phyloP scores from a whole-genome alignment of 2,888 invertebrate species.

The Drepana falcataria region DNA sequence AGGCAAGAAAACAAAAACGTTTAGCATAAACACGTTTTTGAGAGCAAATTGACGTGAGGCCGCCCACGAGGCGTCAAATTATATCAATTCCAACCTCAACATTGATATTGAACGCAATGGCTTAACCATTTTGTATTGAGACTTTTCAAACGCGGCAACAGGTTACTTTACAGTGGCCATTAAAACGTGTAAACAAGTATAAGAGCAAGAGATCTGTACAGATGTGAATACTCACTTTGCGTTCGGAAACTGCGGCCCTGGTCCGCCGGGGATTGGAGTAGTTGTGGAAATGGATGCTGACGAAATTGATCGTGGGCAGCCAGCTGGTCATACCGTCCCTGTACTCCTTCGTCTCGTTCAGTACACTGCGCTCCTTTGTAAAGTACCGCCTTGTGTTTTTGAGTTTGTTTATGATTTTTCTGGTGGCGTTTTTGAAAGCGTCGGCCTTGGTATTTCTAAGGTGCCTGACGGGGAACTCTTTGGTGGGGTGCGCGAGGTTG shows the following conservation, averaged over 20 bases:
- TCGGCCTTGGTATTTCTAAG: slow-evolving; percentile 42
- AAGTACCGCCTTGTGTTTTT: slow-evolving; percentile 57
- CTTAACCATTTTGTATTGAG: neutral
- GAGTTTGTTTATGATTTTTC: slow-evolving; percentile 56
- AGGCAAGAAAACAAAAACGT: neutral
- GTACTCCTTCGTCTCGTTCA: slow-evolving; percentile 55
- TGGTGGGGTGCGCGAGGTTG: slow-evolving; percentile 38
- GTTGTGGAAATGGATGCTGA: slow-evolving; percentile 58
- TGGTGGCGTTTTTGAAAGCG: slow-evolving; percentile 50
- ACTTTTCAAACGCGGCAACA: slow-evolving; percentile 1
- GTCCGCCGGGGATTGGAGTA: slow-evolving; percentile 38
- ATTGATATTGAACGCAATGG: slow-evolving; percentile 1
- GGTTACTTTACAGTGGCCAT: neutral
- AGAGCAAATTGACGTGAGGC: slow-evolving; percentile 1
- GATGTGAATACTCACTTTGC: slow-evolving; percentile 48
- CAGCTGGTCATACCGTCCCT: slow-evolving; percentile 61
- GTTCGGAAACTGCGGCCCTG: slow-evolving; percentile 47
- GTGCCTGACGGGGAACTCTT: slow-evolving; percentile 39
- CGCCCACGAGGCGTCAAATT: slow-evolving; percentile 1
- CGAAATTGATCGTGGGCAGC: slow-evolving; percentile 67
- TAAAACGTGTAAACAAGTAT: neutral
- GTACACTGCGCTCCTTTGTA: slow-evolving; percentile 43
- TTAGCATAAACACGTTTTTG: slow-evolving; percentile 1
- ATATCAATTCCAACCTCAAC: slow-evolving; percentile 2
- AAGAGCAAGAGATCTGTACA: slow-evolving; percentile 4